A percentile compares a stretch with the other conserved stretches of the same genome.
These are phyloP conservation scores for Erpobdella octoculata DNA, from an alignment of 2,888 invertebrate genomes.

Conservation along the genomic window DNA sequence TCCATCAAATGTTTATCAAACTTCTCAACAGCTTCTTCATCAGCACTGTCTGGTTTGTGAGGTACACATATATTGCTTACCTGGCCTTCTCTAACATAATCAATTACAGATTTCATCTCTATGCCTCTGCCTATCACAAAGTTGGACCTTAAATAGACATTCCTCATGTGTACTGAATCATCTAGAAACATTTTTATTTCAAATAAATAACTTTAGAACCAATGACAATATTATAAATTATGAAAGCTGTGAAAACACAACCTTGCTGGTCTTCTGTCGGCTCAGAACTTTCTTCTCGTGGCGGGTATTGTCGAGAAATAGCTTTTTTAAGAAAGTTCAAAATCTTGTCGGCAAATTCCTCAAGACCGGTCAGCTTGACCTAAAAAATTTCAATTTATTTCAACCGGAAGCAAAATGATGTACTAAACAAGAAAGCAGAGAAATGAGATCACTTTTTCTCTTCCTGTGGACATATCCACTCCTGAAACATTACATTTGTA, in stretches of 20 bases:
- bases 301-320: slow-evolving; percentile 41
- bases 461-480: slow-evolving; percentile 31
- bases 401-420: not conserved
- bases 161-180: slow-evolving; percentile 39
- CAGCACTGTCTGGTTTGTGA: too few relatives aligned
- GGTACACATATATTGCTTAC: not conserved
- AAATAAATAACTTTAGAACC: not conserved
- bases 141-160: slow-evolving; percentile 41
- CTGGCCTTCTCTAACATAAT: not conserved
- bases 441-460: slow-evolving; percentile 29
- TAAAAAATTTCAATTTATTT: not conserved
- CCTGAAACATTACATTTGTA: slow-evolving; percentile 29
- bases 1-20: not conserved
- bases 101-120: slow-evolving; percentile 24
- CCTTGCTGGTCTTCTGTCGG: slow-evolving; percentile 8
- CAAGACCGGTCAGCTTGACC: slow-evolving; percentile 35
- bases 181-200: slow-evolving; percentile 35
- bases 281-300: slow-evolving; percentile 8
- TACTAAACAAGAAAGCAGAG: not conserved
- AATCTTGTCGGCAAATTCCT: slow-evolving; percentile 42
- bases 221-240: not conserved
- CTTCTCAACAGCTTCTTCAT: not conserved
- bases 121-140: slow-evolving; percentile 41
- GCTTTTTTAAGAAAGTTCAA: slow-evolving; percentile 43
- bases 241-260: too few relatives aligned